Conservation (phyloP, 2,888 invertebrate genomes). For the Cenopis cana region DNA sequence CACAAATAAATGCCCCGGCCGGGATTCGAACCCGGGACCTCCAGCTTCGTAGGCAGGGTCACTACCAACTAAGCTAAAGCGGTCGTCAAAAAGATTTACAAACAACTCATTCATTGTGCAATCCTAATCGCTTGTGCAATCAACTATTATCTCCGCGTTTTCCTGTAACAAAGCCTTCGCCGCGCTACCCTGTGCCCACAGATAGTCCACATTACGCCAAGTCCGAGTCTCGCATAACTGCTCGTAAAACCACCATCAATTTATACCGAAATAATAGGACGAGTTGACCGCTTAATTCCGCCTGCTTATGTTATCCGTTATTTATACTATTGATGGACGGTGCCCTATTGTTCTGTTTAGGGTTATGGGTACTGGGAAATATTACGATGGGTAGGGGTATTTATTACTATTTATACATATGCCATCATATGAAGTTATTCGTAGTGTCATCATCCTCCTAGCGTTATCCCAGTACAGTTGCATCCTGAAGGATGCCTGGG, state of each 20-base stretch:
- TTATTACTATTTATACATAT: constrained; percentile 10
- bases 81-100: too few species aligned
- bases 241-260: constrained; percentile 43
- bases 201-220: constrained; percentile 30
- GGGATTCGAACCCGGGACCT: too few species aligned
- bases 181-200: neutral
- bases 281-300: constrained; percentile 42
- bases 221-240: constrained; percentile 33
- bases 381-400: constrained; percentile 6
- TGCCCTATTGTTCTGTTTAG: constrained; percentile 11
- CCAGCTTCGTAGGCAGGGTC: too few species aligned
- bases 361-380: constrained; percentile 6
- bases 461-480: too few species aligned
- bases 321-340: constrained; percentile 37
- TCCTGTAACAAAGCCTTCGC: neutral
- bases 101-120: too few species aligned
- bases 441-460: too few species aligned
- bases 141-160: neutral
- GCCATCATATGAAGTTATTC: neutral
- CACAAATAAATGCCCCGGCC: too few species aligned
- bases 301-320: constrained; percentile 33
- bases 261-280: constrained; percentile 42
- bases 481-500: too few species aligned
- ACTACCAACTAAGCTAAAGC: too few species aligned
- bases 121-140: too few species aligned